A percentile compares a stretch with the other conserved stretches of the same genome.
phyloP scores from a whole-genome alignment of 2,113 vertebrate species.

The Antennarius striatus region DNA sequence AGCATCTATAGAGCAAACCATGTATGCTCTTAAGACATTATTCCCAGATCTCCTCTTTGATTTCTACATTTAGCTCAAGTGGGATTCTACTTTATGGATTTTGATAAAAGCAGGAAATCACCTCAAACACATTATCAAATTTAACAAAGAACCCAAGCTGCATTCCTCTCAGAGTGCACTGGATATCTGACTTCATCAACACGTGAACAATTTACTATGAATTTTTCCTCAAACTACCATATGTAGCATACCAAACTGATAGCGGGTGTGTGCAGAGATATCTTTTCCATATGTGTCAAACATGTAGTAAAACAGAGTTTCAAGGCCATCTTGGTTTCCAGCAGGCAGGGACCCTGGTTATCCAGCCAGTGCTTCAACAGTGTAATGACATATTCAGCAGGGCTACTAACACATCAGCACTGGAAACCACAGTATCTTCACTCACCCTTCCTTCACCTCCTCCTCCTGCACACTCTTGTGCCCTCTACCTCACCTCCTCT shows the following conservation, averaged over 20 bases:
- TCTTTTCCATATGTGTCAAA: slow-evolving; percentile 38
- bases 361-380: slow-evolving; percentile 81
- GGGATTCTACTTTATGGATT: too few species aligned
- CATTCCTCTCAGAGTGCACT: background rate
- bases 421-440: slow-evolving; percentile 68
- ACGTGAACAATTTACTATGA: too few species aligned
- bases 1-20: too few species aligned
- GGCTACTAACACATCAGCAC: slow-evolving; percentile 87
- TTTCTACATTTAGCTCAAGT: too few species aligned
- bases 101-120: too few species aligned
- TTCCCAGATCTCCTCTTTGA: too few species aligned
- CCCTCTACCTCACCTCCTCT: slow-evolving; percentile 66
- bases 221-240: too few species aligned
- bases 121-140: too few species aligned
- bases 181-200: background rate
- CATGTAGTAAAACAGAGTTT: slow-evolving; percentile 14
- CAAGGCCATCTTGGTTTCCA: slow-evolving; percentile 43
- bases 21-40: too few species aligned
- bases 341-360: slow-evolving; percentile 66
- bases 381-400: slow-evolving; percentile 83
- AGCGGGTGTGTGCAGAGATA: slow-evolving; percentile 4
- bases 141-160: too few species aligned
- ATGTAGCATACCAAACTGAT: slow-evolving; percentile 16
- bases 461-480: slow-evolving; percentile 51
- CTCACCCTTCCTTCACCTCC: slow-evolving; percentile 67